A percentile compares a stretch with the other conserved stretches of the same genome.
Conservation (phyloP, 2,113 vertebrate genomes). For the Cygnus buccinator region DNA sequence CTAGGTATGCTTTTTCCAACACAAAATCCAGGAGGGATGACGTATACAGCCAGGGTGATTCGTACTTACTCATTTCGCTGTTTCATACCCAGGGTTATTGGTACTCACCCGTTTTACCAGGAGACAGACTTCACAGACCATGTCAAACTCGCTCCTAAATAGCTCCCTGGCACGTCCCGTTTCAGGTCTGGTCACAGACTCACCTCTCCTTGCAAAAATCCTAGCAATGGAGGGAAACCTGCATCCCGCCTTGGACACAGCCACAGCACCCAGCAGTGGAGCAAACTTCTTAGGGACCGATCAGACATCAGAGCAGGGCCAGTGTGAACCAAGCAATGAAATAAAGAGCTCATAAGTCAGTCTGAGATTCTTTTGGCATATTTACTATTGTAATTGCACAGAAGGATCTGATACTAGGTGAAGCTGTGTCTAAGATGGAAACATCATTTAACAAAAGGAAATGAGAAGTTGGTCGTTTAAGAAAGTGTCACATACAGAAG, state of each 20-base stretch:
- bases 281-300: not conserved
- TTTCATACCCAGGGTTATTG: not conserved
- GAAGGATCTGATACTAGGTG: not conserved
- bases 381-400: not conserved
- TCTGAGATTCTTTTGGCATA: not conserved
- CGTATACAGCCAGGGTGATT: not conserved
- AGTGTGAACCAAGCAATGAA: not conserved
- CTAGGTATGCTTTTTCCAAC: not conserved
- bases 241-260: not conserved
- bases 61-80: not conserved
- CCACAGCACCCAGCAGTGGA: not conserved
- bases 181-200: not conserved
- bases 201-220: not conserved
- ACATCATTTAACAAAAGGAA: not conserved
- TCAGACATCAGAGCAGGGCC: not conserved
- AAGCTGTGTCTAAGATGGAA: not conserved
- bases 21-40: not conserved
- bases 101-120: not conserved
- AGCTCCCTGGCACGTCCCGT: not conserved
- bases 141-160: not conserved
- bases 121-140: not conserved
- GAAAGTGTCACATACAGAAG: not conserved
- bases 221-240: not conserved
- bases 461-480: not conserved
- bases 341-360: not conserved